Evolutionary conservation across 2,888 invertebrate genomes (phyloP), one percentile per base, ranked within the genome.

Genomic region (Dioctria rufipes): DNA sequence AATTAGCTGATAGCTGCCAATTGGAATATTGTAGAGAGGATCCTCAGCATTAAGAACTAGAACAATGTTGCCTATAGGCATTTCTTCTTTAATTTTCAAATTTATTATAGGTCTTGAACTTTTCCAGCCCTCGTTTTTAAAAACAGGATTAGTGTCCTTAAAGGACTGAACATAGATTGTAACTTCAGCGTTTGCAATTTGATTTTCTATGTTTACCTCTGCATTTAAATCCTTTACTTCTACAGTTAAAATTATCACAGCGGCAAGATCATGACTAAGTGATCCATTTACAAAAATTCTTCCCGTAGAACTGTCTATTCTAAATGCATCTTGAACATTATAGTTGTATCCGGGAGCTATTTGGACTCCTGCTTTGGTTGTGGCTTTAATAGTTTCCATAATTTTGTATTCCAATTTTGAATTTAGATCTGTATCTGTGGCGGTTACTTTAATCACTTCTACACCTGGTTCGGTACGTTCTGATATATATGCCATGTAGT

Each of bases 161-260:
- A 93, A 94, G 0, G 95, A 94, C 86, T 95, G 94, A 43, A 95
- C 92, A 86, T 95, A 95, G 60, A 95, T 90, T 0, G 95, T 94
- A 5, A 95, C 93, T 85, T 95, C 95, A 0, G 92, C 92, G 77
- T 90, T 88, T 71, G 92, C 93, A 63, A 91, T 90, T 87, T 95
- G 95, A 2, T 90, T 89, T 3, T 93, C 92, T 73, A 91, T 91
- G 83, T 93, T 90, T 0, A 93, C 89, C 83, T 92, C 92, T 0
- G 94, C 95, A 85, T 95, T 94, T 3, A 92, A 83, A 87, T 95
- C 95, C 37, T 89, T 89, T 0, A 93, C 95, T 88, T 92, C 91
- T 0, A 95, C 90, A 0, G 93, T 93, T n/a, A 95, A 87, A 83
- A 94, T 94, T 0, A 95, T 91, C 5, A 94, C 93, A 1, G 95